Evolutionary conservation across 1,140 invertebrate species (phyloP).

Genomic region (Mya arenaria): DNA sequence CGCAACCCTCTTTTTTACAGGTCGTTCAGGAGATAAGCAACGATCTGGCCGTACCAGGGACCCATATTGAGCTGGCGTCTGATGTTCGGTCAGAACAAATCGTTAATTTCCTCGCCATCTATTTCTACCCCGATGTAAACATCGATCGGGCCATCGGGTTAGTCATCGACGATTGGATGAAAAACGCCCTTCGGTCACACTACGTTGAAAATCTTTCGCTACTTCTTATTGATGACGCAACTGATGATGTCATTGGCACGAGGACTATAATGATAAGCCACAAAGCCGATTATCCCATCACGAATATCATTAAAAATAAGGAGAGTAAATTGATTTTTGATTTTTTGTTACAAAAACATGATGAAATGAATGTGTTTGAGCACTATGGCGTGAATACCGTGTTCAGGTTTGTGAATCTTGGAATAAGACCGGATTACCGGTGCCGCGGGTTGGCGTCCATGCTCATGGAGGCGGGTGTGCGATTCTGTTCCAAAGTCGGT

Average conservation of each 20-base stretch:
- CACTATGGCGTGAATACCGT: background rate
- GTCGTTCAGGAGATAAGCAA: background rate
- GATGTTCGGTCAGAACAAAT: background rate
- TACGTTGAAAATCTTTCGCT: conserved; percentile 14
- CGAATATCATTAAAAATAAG: no score
- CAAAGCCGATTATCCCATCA: background rate
- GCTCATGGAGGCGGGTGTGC: conserved; percentile 12
- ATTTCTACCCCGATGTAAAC: conserved; percentile 11
- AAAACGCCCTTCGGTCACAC: background rate
- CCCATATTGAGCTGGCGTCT: conserved; percentile 26
- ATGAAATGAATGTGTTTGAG: conserved; percentile 29
- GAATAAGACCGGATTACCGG: conserved; percentile 5
- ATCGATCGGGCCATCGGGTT: background rate
- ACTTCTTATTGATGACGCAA: conserved; percentile 13
- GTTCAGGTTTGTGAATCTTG: background rate
- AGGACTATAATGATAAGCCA: background rate
- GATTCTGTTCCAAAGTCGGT: conserved; percentile 18
- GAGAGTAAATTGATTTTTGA: no score
- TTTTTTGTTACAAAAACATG: conserved; percentile 14
- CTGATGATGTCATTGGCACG: conserved; percentile 15
- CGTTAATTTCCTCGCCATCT: conserved; percentile 1
- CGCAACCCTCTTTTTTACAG: background rate
- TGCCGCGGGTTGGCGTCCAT: background rate
- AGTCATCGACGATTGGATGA: background rate
- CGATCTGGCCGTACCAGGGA: background rate